Evolutionary conservation across 1,140 invertebrate species (phyloP), one percentile per base, ranked within the genome.

Genomic region (Drosophila bipectinata): DNA sequence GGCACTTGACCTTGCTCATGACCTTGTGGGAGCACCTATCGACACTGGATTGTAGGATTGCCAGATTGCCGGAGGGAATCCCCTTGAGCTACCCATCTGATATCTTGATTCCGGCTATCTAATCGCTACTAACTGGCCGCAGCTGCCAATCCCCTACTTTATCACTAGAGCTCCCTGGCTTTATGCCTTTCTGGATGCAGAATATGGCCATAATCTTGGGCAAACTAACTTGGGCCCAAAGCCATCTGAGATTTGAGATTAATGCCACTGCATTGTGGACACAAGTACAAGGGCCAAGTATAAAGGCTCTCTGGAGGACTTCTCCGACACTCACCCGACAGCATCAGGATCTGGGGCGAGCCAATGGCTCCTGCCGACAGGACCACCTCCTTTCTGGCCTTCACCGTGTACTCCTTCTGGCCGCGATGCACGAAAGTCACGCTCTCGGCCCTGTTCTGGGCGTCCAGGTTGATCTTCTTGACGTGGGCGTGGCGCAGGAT

Each of bases 361-460:
- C 92, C 93, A 28, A 94, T 92, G 15, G 93, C 90, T 15, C 94
- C 94, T 4, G 93, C 93, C 3, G 93, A 93, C 59, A 94, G 52
- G 4, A 94, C 92, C 0, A 94, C 91, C 62, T 92, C 91, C 73
- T 91, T 92, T 30, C 39, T 82, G 30, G 75, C 79, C 3, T 47
- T 53, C 26, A 83, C 91, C 5, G 76, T 81, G 39, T 88, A 88
- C 53, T 90, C 81, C 76, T 79, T 82, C 3, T 56, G 54, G 3
- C 95, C 95, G 49, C 95, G 93, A 74, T 94, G 93, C 3, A 96
- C 93, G 83, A 96, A 96, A 78, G 96, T 95, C 0, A 97, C 95
- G 0, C 96, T 96, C 64, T 95, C 95, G 0, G 96, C 95, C 57
- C 94, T 92, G 73, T 94, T 95, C 0, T 93, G 94, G 1, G 94